Base-by-base conservation (phyloP, 2,797 vertebrate genomes). In the Sebastiscus tertius region DNA sequence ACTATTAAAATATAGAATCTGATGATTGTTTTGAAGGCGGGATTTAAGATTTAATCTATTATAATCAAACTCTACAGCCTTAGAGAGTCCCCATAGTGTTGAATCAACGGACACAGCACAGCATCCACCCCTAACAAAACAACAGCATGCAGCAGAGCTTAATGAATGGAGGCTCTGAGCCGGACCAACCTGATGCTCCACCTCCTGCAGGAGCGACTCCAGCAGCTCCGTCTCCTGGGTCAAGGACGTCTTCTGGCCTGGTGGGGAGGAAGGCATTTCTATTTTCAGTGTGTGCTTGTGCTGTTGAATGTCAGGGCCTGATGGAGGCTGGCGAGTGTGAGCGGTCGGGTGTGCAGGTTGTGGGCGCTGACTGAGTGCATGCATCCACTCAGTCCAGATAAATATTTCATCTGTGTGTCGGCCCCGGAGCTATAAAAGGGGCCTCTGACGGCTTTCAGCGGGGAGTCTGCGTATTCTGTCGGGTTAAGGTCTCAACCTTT, bases 171-270 rank as follows among this genome's bases (percentile, higher is more conserved):
- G 27, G 72, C 64, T 62, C 46, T 46, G 27, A 84, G 65, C 49
- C 34, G 75, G 75, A 79, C 95, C 93, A 75, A 99, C 99, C 98
- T 99, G 99, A 93, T 99, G 98, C 73, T 99, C 99, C 56, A 99
- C 98, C 93, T 99, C 98, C 87, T 99, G 98, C 89, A 99, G 96
- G 22, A 99, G 95, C 69, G 98, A 99, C 94, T 99, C 99, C 87
- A 99, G 94, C 83, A 99, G 96, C 88, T 99, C 99, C 0, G 99
- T 99, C 96, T 99, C 99, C 94, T 99, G 98, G 68, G 99, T 99
- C 85, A 99, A 95, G 3, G 99, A 99, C 49, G 98, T 99, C 94
- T 99, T 99, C 92, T 99, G 99, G 91, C 99, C 99, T 99, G 91
- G 92, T 93, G 80, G 76, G 60, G 70, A 83, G 72, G 69, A 84